Base-by-base conservation (phyloP, 2,797 vertebrate species). In the Cheirogaleus major region DNA sequence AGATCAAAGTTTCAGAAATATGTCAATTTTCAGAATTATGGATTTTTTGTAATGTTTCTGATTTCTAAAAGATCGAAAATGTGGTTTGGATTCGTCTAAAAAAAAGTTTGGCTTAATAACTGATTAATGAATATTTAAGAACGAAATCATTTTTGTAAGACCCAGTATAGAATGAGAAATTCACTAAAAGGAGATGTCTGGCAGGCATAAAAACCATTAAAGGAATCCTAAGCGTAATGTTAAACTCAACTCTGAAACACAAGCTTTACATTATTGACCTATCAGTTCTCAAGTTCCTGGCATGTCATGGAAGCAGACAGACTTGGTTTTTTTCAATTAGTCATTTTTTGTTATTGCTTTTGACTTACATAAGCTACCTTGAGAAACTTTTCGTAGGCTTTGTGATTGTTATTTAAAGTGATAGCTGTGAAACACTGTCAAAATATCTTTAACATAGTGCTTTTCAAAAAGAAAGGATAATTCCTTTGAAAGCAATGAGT, bases 311-410 rank as follows among this genome's bases (percentile, higher is more conserved):
- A 80, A 89, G 79, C 63, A 67, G 30, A 52, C 43, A 95, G 55
- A 69, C 45, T 35, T 65, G 30, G 78, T 30, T 63, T 65, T 81
- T 87, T 41, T 43, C 35, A 89, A 92, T 55, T 22, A 93, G 38
- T 88, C 90, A 89, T 93, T 95, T 81, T 94, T 72, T 89, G 41
- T 89, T 93, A 97, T 14, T 93, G 63, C 88, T 92, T 95, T 95
- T 95, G 70, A 95, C 91, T 89, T 90, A 96, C 92, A 96, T 80
- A 94, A 96, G 52, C 0, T 8, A 70, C 2, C 17, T 93, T n/a
- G 7, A 48, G 57, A 88, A 87, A 13, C 7, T 35, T 79, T 97
- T 69, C 84, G 41, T 75, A 81, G 48, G 15, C 6, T 30, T 48
- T 95, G 70, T 93, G 57, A 75, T 50, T 32, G 10, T 9, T n/a